A percentile compares a stretch with the other conserved stretches of the same genome.
phyloP scores from a whole-genome alignment of 2,888 invertebrate genomes.

The Hypselothyrea guttata region DNA sequence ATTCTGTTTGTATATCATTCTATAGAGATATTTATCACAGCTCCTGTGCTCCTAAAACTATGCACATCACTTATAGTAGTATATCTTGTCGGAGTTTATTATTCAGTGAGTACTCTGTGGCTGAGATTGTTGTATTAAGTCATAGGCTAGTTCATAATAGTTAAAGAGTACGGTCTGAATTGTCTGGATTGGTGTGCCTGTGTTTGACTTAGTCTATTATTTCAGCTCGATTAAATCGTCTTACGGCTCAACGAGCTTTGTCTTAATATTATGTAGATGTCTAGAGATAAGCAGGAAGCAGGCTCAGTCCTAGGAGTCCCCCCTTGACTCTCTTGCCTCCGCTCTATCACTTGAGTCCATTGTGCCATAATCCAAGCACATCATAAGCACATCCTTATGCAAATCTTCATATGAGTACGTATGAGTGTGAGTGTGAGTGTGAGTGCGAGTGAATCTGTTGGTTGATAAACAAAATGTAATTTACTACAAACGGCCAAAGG shows the following conservation, averaged over 20 bases:
- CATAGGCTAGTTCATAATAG: slow-evolving; percentile 15
- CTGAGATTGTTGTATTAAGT: slow-evolving; percentile 7
- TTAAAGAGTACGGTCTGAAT: too few relatives aligned
- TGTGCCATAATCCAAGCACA: slow-evolving; percentile 69
- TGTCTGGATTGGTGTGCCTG: slow-evolving; percentile 23
- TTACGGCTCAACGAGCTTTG: slow-evolving; percentile 76
- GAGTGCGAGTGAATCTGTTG: slow-evolving; percentile 20
- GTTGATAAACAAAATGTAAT: slow-evolving; percentile 76
- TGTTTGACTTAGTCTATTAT: slow-evolving; percentile 69
- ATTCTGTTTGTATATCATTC: too few relatives aligned
- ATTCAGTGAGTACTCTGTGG: too few relatives aligned
- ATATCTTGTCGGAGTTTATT: too few relatives aligned
- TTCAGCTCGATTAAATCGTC: slow-evolving; percentile 78
- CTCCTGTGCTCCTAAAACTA: too few relatives aligned
- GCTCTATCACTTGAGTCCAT: slow-evolving; percentile 50
- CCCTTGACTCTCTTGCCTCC: background rate
- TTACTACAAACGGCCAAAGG: slow-evolving; percentile 60
- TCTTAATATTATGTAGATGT: slow-evolving; percentile 76
- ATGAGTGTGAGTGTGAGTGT: slow-evolving; percentile 24
- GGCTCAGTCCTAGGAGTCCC: slow-evolving; percentile 8
- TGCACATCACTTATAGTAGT: too few relatives aligned
- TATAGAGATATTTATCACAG: too few relatives aligned
- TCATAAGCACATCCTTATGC: slow-evolving; percentile 75
- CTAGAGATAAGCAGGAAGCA: slow-evolving; percentile 54
- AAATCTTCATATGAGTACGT: slow-evolving; percentile 46